These are phyloP conservation scores for Lepidostoma basale DNA, from an alignment of 1,140 invertebrate genomes.

Conservation along the genomic window DNA sequence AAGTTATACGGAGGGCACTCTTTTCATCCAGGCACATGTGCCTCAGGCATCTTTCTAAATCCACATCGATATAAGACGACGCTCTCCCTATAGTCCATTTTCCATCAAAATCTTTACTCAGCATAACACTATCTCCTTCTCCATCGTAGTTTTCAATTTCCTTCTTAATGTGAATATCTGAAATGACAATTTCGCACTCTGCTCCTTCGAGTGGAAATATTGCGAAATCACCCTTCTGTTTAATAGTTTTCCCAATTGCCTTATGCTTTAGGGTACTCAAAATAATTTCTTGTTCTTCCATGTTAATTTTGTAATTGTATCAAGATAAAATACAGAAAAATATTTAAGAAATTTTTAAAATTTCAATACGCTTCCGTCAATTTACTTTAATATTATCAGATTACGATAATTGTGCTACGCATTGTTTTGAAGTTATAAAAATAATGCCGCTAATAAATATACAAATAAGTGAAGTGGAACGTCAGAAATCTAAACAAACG, in stretches of 20 bases:
- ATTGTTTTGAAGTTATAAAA: no score
- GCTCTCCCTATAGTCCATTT: constrained; percentile 23
- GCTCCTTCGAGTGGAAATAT: constrained; percentile 21
- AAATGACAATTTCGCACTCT: constrained; percentile 32
- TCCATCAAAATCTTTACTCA: constrained; percentile 25
- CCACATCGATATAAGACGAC: constrained; percentile 34
- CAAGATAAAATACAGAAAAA: no score
- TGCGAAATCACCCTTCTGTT: constrained; percentile 17
- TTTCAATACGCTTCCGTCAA: no score
- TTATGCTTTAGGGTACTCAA: constrained; percentile 30
- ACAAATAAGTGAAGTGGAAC: no score
- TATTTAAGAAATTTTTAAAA: no score
- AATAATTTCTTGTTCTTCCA: constrained; percentile 29
- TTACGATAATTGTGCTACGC: no score
- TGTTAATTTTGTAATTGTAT: no score
- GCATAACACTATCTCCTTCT: constrained; percentile 15
- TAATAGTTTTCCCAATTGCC: constrained; percentile 33
- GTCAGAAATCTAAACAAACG: no score
- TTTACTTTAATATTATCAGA: no score
- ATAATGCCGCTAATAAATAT: no score
- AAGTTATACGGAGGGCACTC: constrained; percentile 27
- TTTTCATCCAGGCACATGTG: constrained; percentile 32
- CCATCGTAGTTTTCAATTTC: constrained; percentile 5
- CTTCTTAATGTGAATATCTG: constrained; percentile 28
- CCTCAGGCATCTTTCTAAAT: constrained; percentile 37